These are phyloP conservation scores for Pterophyllum scalare DNA, from an alignment of 2,113 vertebrate genomes.

Conservation along the genomic window DNA sequence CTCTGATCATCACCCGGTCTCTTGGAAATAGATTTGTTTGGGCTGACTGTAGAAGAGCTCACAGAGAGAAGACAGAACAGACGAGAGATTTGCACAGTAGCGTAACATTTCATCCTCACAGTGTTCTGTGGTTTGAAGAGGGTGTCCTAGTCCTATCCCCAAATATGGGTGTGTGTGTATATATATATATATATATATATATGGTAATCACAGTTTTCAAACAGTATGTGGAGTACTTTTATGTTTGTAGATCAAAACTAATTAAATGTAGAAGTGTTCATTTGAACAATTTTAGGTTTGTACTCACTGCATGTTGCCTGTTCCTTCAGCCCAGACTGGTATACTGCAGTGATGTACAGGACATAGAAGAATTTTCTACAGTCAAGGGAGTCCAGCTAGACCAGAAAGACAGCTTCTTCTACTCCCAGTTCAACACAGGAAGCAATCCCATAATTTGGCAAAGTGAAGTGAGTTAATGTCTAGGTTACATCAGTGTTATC, in stretches of 20 bases:
- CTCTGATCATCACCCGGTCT: no score
- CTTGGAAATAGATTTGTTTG: no score
- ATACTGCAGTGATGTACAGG: conserved; percentile 88
- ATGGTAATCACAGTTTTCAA: not conserved
- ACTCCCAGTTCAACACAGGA: conserved; percentile 84
- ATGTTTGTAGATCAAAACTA: not conserved
- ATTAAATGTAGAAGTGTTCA: not conserved
- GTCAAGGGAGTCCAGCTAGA: conserved; percentile 85
- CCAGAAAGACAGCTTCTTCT: conserved; percentile 81
- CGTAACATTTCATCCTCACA: no score
- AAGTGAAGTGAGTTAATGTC: conserved; percentile 79
- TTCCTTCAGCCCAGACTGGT: conserved; percentile 81
- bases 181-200: no score
- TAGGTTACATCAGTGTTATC: not conserved
- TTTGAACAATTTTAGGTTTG: not conserved
- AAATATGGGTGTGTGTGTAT: no score
- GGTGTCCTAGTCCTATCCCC: no score
- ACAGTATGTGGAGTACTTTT: not conserved
- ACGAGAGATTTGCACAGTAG: no score
- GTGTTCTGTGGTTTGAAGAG: no score
- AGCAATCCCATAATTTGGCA: conserved; percentile 85
- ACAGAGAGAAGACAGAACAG: no score
- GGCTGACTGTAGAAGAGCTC: no score
- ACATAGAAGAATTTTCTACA: conserved; percentile 88
- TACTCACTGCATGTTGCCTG: not conserved